phyloP scores from a whole-genome alignment of 2,888 invertebrate species.

The Hydrotaea cyrtoneurina region DNA sequence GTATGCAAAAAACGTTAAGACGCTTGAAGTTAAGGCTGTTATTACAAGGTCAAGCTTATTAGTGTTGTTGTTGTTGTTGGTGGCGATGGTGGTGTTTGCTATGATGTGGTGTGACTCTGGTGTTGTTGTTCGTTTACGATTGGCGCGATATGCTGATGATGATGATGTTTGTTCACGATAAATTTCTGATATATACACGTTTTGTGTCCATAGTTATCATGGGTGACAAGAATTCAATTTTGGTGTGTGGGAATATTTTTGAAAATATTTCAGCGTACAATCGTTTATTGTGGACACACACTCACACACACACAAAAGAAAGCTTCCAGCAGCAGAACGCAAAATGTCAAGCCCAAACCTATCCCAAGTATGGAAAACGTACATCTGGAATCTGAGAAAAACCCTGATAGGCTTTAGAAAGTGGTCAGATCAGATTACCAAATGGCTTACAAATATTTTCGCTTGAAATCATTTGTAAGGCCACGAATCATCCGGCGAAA shows the following conservation, averaged over 20 bases:
- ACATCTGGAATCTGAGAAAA: too few relatives aligned
- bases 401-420: too few relatives aligned
- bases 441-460: too few relatives aligned
- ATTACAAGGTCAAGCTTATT: constrained; percentile 68
- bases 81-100: too few relatives aligned
- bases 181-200: constrained; percentile 64
- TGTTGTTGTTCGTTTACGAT: constrained; percentile 36
- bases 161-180: constrained; percentile 47
- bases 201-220: constrained; percentile 49
- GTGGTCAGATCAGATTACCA: too few relatives aligned
- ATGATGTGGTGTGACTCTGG: not conserved
- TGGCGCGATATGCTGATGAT: constrained; percentile 33
- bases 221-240: constrained; percentile 66
- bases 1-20: constrained; percentile 78
- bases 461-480: too few relatives aligned
- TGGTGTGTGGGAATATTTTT: constrained; percentile 67
- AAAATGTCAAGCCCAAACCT: not conserved
- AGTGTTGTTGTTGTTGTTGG: constrained; percentile 61
- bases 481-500: too few relatives aligned
- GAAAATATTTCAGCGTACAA: constrained; percentile 59
- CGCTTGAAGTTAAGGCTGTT: constrained; percentile 69
- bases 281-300: too few relatives aligned
- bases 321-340: not conserved
- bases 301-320: constrained; percentile 30
- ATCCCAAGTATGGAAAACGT: not conserved